A percentile compares a stretch with the other conserved stretches of the same genome.
phyloP scores from a whole-genome alignment of 2,888 invertebrate genomes.

The Lomographa bimaculata region DNA sequence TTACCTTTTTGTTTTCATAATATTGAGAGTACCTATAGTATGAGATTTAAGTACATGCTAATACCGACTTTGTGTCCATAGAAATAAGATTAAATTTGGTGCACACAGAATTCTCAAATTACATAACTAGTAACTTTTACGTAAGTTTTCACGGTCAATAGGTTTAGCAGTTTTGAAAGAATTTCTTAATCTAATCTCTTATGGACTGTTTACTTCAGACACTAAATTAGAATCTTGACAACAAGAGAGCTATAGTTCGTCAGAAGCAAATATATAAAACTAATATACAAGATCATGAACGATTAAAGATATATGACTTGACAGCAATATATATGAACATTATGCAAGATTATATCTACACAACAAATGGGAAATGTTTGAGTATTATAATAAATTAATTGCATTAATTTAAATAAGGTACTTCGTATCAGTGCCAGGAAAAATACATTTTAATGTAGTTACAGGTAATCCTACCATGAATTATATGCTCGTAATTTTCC shows the following conservation, averaged over 20 bases:
- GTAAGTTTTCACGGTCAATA: constrained; percentile 17
- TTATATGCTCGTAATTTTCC: constrained; percentile 9
- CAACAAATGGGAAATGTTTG: constrained; percentile 28
- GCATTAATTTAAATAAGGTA: constrained; percentile 26
- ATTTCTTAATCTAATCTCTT: constrained; percentile 4
- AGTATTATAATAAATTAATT: constrained; percentile 32
- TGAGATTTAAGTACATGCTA: constrained; percentile 17
- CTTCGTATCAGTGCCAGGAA: constrained; percentile 21
- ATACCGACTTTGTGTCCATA: constrained; percentile 1
- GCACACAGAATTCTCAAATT: constrained; percentile 8
- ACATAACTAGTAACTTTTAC: constrained; percentile 11
- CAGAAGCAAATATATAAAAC: not conserved
- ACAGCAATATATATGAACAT: constrained; percentile 16
- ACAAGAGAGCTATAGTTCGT: constrained; percentile 13
- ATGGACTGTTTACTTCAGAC: constrained; percentile 6
- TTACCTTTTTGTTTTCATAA: constrained; percentile 3
- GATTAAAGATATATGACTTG: constrained; percentile 7
- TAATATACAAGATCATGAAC: too few species aligned
- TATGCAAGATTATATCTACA: constrained; percentile 13
- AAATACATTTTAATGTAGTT: constrained; percentile 8
- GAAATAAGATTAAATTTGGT: constrained; percentile 2
- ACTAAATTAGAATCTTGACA: constrained; percentile 5
- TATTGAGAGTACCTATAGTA: constrained; percentile 4
- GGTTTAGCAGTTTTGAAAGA: constrained; percentile 16
- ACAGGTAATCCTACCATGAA: constrained; percentile 1